Evolutionary conservation across 2,113 vertebrate genomes (phyloP), one percentile per base, ranked within the genome.

Genomic region (Phodopus roborovskii): DNA sequence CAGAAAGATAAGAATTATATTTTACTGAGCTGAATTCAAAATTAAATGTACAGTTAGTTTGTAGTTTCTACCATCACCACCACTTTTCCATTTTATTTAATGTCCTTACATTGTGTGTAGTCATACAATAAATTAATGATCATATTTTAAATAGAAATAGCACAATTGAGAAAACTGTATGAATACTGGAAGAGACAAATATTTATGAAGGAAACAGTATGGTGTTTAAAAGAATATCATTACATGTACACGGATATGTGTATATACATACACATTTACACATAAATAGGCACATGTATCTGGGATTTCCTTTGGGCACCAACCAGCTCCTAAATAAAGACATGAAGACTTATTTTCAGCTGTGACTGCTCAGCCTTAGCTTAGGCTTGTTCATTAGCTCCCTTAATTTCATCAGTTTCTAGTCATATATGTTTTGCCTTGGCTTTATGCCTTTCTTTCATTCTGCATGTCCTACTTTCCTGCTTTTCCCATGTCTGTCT

Each of bases 1-100:
- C 88, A 15, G 64, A 95, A 97, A 97, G 24, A 84, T 58, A 62
- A 90, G 30, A 87, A 96, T 94, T 91, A 85, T 36, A 78, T 70
- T 93, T 96, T 83, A 90, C 53, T 85, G 83, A 95, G 58, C 53
- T 26, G 8, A 66, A 56, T 87, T 96, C 5, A 90, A 90, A 95
- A 2, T 42, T 89, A 96, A 93, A 94, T 15, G 64, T 7, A 95
- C 24, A 96, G 89, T 13, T 79, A 70, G 84, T 60, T 88, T 64
- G 12, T 8, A 95, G 0, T 20, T 74, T 28, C 79, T 90, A 78
- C 15, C 20, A 88, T 15, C 39, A 64, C 36, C 42, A 79, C 42
- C 53, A 1, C 7, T 91, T 90, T 94, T 95, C 45, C 73, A 42
- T 33, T 85, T 68, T 13, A 77, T 7, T 56, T 88, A 82, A 68